Evolutionary conservation across 2,797 vertebrate genomes (phyloP).

Genomic region (Clarias platycephalus): DNA sequence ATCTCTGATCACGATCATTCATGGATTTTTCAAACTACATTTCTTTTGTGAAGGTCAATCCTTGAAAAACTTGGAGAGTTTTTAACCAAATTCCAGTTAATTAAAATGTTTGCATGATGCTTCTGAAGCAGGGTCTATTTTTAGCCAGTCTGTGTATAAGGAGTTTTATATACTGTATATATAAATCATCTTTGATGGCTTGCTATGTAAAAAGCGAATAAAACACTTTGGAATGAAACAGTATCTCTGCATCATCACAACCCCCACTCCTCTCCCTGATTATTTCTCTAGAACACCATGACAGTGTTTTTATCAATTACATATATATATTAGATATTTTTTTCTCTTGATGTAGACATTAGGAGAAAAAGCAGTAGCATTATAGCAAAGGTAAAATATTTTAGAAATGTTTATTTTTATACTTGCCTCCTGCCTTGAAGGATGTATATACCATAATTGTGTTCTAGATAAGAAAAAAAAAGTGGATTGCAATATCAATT

Average conservation of each 20-base stretch:
- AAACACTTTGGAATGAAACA: background rate
- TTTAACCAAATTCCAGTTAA: too few relatives aligned
- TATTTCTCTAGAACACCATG: too few relatives aligned
- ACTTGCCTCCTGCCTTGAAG: slow-evolving; percentile 9
- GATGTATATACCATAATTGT: slow-evolving; percentile 1
- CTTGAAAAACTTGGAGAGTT: too few relatives aligned
- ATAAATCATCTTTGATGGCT: too few relatives aligned
- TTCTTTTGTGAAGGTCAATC: too few relatives aligned
- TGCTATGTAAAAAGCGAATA: background rate
- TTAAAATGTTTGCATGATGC: too few relatives aligned
- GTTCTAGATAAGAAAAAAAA: background rate
- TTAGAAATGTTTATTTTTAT: slow-evolving; percentile 9
- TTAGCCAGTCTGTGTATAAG: too few relatives aligned
- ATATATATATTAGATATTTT: background rate
- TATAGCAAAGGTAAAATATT: background rate
- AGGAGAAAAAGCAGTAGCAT: background rate
- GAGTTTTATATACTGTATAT: too few relatives aligned
- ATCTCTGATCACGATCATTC: too few relatives aligned
- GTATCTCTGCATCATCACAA: background rate
- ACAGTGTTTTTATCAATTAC: background rate
- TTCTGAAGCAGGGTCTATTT: too few relatives aligned
- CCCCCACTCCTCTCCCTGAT: background rate
- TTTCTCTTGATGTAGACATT: background rate
- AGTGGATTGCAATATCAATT: slow-evolving; percentile 14
- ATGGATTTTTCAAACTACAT: too few relatives aligned